A percentile compares a stretch with the other conserved stretches of the same genome.
Conservation (phyloP, 2,113 vertebrate genomes). For the Macroglossus sobrinus region DNA sequence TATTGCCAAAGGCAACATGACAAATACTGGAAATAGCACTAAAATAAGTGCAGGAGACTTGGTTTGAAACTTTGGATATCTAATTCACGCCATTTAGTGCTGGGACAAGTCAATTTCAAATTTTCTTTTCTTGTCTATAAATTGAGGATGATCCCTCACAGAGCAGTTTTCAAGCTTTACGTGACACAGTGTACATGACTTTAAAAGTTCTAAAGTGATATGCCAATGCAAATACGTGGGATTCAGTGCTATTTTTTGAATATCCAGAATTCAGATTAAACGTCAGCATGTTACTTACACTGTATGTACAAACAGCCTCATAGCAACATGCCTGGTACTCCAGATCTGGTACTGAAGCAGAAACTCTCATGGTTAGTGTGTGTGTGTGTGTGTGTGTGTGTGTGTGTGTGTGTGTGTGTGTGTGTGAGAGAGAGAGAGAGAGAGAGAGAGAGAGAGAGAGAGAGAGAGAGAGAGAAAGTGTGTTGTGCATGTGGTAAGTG, state of each 20-base stretch:
- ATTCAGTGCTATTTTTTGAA: neutral
- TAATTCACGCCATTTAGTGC: neutral
- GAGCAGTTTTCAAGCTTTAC: neutral
- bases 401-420: no score
- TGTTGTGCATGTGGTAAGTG: neutral
- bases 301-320: neutral
- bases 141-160: neutral
- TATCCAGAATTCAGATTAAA: neutral
- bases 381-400: neutral
- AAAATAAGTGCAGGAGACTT: neutral
- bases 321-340: neutral
- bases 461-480: no score
- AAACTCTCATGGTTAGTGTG: neutral
- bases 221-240: neutral
- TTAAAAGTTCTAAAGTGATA: neutral
- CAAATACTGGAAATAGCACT: neutral
- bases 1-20: neutral
- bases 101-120: neutral
- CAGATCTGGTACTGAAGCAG: neutral
- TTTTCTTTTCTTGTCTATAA: neutral
- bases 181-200: neutral
- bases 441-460: no score
- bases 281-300: constrained; percentile 1
- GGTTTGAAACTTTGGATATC: neutral
- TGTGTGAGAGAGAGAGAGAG: no score